Evolutionary conservation across 1,140 invertebrate genomes (phyloP).

Genomic region (Maconellicoccus hirsutus): DNA sequence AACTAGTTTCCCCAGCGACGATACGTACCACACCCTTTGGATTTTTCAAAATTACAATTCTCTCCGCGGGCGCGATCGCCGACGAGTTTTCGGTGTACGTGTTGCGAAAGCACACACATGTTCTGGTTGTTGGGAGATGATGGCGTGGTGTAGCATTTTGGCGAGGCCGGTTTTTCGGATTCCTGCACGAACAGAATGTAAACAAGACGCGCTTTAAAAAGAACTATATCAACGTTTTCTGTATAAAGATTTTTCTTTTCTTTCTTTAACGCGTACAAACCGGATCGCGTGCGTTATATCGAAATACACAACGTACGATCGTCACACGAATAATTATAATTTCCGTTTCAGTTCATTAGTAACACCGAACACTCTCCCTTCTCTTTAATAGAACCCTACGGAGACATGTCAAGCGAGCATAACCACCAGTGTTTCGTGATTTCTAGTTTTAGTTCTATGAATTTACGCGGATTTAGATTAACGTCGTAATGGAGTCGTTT

Average conservation of each 20-base stretch:
- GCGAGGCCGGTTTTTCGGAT: too few relatives aligned
- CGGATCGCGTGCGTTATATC: conserved; percentile 19
- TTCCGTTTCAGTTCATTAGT: conserved; percentile 22
- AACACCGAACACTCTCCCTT: conserved; percentile 17
- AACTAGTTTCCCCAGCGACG: too few relatives aligned
- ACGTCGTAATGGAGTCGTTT: background rate
- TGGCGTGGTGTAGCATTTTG: too few relatives aligned
- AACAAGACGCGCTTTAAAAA: too few relatives aligned
- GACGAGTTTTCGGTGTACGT: too few relatives aligned
- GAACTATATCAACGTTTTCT: background rate
- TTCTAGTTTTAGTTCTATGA: background rate
- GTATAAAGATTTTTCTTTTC: background rate
- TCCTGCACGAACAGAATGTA: too few relatives aligned
- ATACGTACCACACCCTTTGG: too few relatives aligned
- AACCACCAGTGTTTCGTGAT: background rate
- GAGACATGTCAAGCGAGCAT: background rate
- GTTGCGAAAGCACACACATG: too few relatives aligned
- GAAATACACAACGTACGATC: background rate
- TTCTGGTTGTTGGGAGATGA: too few relatives aligned
- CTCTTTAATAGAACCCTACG: background rate
- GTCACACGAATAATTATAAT: conserved; percentile 18
- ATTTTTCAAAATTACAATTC: too few relatives aligned
- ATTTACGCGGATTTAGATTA: conserved; percentile 5
- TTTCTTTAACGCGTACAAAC: background rate
- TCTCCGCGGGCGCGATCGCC: too few relatives aligned